Evolutionary conservation across 2,113 vertebrate genomes (phyloP).

Genomic region (Corythaixoides concolor): DNA sequence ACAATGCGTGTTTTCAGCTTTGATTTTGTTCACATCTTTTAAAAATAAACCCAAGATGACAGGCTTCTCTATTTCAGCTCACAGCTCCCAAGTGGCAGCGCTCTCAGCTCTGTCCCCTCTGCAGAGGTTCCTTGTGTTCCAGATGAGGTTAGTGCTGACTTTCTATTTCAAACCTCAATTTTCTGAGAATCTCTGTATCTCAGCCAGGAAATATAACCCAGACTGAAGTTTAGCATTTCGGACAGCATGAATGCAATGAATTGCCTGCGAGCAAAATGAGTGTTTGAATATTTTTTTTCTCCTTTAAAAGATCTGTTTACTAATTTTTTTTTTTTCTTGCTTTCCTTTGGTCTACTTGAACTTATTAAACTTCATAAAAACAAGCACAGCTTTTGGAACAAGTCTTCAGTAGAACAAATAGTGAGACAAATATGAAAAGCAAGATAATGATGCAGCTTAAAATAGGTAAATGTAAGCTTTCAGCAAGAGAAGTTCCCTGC

Average conservation of each 20-base stretch:
- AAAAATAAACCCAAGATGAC: background rate
- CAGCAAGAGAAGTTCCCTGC: background rate
- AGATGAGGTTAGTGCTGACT: background rate
- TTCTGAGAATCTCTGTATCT: constrained; percentile 17
- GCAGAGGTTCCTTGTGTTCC: background rate
- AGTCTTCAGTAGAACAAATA: background rate
- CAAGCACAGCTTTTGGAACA: background rate
- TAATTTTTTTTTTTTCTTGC: background rate
- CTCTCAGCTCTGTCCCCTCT: background rate
- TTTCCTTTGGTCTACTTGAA: background rate
- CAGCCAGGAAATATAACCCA: constrained; percentile 6
- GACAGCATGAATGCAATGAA: background rate
- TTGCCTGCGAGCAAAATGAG: background rate
- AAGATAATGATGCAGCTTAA: background rate
- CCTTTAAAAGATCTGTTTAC: background rate
- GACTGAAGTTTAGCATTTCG: background rate
- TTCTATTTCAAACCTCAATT: constrained; percentile 10
- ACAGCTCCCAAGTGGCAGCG: background rate
- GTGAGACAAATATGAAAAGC: background rate
- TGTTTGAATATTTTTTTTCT: background rate
- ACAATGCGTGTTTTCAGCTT: background rate
- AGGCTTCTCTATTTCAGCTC: background rate
- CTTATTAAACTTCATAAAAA: background rate
- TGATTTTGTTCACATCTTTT: background rate
- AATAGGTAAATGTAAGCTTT: background rate